A percentile compares a stretch with the other conserved stretches of the same genome.
Conservation (phyloP, 2,888 invertebrate species). For the Drosophila nr. perissopoda region DNA sequence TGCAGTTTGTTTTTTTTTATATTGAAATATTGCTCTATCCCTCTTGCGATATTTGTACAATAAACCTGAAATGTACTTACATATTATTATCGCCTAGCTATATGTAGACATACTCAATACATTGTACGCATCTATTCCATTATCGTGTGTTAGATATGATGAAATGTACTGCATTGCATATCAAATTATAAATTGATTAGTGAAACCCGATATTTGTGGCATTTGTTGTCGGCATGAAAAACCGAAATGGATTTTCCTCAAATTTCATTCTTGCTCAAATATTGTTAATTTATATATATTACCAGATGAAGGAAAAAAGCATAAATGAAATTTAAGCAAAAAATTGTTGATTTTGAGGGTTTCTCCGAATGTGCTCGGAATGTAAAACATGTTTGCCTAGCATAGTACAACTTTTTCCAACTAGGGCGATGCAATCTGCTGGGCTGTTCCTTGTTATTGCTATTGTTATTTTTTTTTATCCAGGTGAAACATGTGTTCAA, state of each 20-base stretch:
- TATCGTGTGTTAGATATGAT: not conserved
- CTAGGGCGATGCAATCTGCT: not conserved
- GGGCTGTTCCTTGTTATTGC: not conserved
- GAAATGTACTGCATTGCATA: not conserved
- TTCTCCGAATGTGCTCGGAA: not conserved
- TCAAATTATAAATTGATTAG: not conserved
- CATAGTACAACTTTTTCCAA: not conserved
- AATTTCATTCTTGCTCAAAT: not conserved
- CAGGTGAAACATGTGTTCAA: too few relatives aligned
- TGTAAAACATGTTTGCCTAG: not conserved
- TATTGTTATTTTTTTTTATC: too few relatives aligned
- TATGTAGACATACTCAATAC: not conserved
- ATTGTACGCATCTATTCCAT: not conserved
- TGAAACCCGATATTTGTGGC: not conserved
- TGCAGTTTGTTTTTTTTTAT: constrained; percentile 10
- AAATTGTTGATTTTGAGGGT: not conserved
- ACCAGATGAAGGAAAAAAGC: not conserved
- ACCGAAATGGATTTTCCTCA: not conserved
- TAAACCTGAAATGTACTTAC: constrained; percentile 30
- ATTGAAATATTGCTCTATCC: constrained; percentile 32
- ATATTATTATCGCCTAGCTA: not conserved
- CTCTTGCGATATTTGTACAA: constrained; percentile 19
- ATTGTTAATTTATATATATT: not conserved
- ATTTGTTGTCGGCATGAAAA: not conserved
- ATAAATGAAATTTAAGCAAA: not conserved